Evolutionary conservation across 2,113 vertebrate genomes (phyloP).

Genomic region (Cyprinus carpio): DNA sequence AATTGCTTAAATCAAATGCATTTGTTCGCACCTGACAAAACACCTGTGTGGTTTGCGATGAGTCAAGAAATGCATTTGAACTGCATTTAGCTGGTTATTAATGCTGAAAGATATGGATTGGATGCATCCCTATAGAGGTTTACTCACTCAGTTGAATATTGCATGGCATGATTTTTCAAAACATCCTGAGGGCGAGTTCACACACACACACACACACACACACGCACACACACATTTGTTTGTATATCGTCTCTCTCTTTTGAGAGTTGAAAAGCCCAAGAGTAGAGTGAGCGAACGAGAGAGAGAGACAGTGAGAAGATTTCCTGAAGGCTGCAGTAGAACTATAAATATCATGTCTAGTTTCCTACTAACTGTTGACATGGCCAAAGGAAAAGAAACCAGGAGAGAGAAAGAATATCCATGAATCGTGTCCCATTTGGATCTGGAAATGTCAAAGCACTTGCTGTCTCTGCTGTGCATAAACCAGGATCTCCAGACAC

Average conservation of each 20-base stretch:
- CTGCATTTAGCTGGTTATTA: slow-evolving; percentile 16
- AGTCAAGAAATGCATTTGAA: neutral
- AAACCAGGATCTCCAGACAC: neutral
- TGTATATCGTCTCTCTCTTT: neutral
- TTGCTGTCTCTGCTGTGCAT: slow-evolving; percentile 7
- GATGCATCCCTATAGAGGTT: neutral
- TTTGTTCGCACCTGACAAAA: neutral
- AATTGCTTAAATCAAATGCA: neutral
- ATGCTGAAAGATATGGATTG: slow-evolving; percentile 18
- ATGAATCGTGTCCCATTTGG: slow-evolving; percentile 42
- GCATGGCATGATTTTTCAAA: slow-evolving; percentile 17
- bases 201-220: no score
- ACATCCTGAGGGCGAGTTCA: slow-evolving; percentile 1
- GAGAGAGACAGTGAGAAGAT: neutral
- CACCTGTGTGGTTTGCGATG: neutral
- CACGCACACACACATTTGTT: slow-evolving; percentile 30
- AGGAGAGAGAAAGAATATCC: slow-evolving; percentile 28
- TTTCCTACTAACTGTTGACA: slow-evolving; percentile 40
- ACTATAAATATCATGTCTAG: slow-evolving; percentile 49
- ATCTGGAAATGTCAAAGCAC: slow-evolving; percentile 43
- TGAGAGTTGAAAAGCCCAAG: neutral
- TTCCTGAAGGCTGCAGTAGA: slow-evolving; percentile 16
- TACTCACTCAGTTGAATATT: slow-evolving; percentile 6
- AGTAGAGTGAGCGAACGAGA: neutral
- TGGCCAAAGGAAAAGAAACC: slow-evolving; percentile 41